These are phyloP conservation scores for Chesias legatella DNA, from an alignment of 2,888 invertebrate genomes.

Conservation along the genomic window DNA sequence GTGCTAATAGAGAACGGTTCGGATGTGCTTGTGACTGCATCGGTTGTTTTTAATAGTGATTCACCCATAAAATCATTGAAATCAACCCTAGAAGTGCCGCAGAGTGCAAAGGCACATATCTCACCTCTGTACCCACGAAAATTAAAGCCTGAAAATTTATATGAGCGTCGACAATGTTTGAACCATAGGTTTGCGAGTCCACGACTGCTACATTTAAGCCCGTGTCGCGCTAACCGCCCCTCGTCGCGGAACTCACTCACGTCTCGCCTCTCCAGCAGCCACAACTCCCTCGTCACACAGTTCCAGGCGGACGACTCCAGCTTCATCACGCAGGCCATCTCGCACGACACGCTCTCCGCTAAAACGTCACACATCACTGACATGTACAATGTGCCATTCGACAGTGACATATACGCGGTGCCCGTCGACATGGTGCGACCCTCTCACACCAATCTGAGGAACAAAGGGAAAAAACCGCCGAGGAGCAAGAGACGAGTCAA, in stretches of 20 bases:
- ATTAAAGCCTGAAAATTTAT: conserved; percentile 58
- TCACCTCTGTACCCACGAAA: conserved; percentile 66
- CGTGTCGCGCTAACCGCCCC: conserved; percentile 82
- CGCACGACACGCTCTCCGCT: conserved; percentile 87
- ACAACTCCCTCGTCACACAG: conserved; percentile 88
- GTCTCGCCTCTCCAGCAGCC: conserved; percentile 90
- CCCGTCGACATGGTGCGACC: conserved; percentile 90
- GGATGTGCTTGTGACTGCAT: conserved; percentile 48
- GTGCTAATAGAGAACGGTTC: conserved; percentile 43
- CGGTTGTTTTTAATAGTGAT: conserved; percentile 48
- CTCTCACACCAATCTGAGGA: conserved; percentile 56
- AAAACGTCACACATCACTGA: conserved; percentile 89
- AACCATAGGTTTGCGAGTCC: conserved; percentile 70
- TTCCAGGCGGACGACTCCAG: conserved; percentile 91
- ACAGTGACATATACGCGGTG: conserved; percentile 92
- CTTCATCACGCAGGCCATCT: conserved; percentile 93
- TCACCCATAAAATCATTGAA: conserved; percentile 40
- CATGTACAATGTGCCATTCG: conserved; percentile 93
- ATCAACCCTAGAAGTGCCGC: conserved; percentile 41
- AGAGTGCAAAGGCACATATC: conserved; percentile 45
- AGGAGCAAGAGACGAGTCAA: conserved; percentile 65
- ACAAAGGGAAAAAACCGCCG: conserved; percentile 62
- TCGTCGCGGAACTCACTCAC: conserved; percentile 88
- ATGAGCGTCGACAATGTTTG: conserved; percentile 65
- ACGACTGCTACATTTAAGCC: conserved; percentile 80